Evolutionary conservation across 2,888 invertebrate species (phyloP), one percentile per base, ranked within the genome.

Genomic region (Cheilosia vulpina): DNA sequence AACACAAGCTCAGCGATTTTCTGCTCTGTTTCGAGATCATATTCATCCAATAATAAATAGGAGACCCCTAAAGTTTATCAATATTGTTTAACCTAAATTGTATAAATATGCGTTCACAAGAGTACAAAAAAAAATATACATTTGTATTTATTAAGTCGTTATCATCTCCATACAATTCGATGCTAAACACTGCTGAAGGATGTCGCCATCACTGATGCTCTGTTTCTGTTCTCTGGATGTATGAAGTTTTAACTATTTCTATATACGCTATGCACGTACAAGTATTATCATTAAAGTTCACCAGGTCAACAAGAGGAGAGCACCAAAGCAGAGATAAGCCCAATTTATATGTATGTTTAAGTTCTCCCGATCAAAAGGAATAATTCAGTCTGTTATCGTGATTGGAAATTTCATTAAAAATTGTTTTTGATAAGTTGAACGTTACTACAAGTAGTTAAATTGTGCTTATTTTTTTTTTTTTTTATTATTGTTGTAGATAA

Each of bases 31-130:
- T 85, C 76, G 76, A 85, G 81, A 85, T 85, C 79, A 75, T 76
- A 68, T 85, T 85, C 85, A 87, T 87, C 87, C 87, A 87, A 87
- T 87, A 87, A 87, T 87, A 87, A 87, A 87, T 82, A 87, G 82
- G 87, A 87, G 87, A 87, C 82, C 81, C 87, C 82, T 87, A 87
- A 87, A 82, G 87, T 87, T 87, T 87, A 87, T 87, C 87, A 87
- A 87, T 87, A 77, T 82, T 87, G 82, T 82, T 87, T 87, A 87
- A 87, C 87, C 87, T 87, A 87, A 87, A 82, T 87, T 78, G 78
- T 87, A 82, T 82, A 55, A 77, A 85, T 85, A 80, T 76, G 81
- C 60, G 62, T 62, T 68, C 43, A 21, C 63, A 43, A 41, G 31
- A 57, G 41, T 17, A 62, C 52, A 60, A 52, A 43, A 52, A 50